Base-by-base conservation (phyloP, 2,113 vertebrate species). In the Spermophilus dauricus region DNA sequence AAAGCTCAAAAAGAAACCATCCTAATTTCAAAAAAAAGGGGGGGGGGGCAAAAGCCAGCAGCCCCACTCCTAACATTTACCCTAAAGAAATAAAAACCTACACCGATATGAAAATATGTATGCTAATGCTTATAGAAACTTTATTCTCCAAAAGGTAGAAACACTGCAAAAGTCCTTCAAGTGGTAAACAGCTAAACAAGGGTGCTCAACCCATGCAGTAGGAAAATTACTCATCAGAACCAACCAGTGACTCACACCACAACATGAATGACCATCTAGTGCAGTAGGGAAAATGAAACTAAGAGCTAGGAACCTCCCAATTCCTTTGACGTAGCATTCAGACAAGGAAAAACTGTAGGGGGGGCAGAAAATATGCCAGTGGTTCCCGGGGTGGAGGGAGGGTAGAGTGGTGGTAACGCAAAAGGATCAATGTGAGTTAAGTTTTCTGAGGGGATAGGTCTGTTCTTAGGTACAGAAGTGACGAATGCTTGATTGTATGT, bases 1-100 rank as follows among this genome's bases (percentile, higher is more conserved):
- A 83, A 72, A 88, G 42, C 8, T 82, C 20, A 58, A 32, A 42
- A 72, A 30, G 14, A 88, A 32, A 10, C 24, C 20, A 73, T 39
- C 37, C 70, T 4, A 24, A 72, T 72, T 72, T 72, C 16, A 53
- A 53, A 18, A 18, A 56, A 0, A 13, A 78, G 58, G 73, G 17
- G 53, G n/a, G 39, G 39, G 39, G 39, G 39, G 39, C 4, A 32
- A 73, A 96, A 80, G 80, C 17, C 48, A 96, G 26, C 16, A 97
- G 73, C 51, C 26, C n/a, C 3, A 88, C 13, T 67, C 65, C 14
- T 69, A 37, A 51, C 76, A 61, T 70, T 89, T 48, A 72, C 18
- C 32, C 37, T 32, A 65, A 78, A 89, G 30, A 95, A 89, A 82
- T 45, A 32, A 81, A 78, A 92, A 72, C 20, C 61, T 89, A 84